Base-by-base conservation (phyloP, 2,888 invertebrate genomes). In the Noctuana brunneofusca region DNA sequence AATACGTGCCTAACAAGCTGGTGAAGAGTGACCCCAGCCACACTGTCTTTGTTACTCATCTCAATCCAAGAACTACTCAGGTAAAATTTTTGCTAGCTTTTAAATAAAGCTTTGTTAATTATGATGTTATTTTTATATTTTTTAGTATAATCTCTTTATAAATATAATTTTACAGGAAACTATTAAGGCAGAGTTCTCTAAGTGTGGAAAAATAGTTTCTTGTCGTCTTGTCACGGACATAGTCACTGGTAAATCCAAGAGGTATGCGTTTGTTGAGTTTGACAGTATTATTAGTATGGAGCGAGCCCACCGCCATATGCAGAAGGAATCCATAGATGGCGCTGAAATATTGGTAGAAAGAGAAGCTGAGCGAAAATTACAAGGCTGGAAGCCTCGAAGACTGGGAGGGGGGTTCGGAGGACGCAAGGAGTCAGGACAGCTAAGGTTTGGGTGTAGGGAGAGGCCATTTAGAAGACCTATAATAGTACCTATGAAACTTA, bases 391-490 rank as follows among this genome's bases (percentile, higher is more conserved):
- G 76, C 97, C 97, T 2, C 92, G 97, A 67, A 86, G 97, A 67
- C 87, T 97, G 5, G 97, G 97, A 3, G 97, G 97, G 14, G 97
- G 97, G 12, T 95, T 97, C 76, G 97, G 97, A 3, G 97, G 97
- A 0, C 93, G 93, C 68, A 97, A 96, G 74, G 96, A 96, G 81
- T 96, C 97, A 0, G 97, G 97, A 0, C 97, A 98, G 78, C 87
- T 97, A 46, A 84, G 97, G 65, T 98, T 97, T 88, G 97, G 97
- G 0, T 95, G 97, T 50, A 92, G 93, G 71, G 95, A 95, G 59
- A 89, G 96, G 71, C 96, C 96, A 0, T 97, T 96, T 77, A 94
- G 89, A 70, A 94, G 92, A 79, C 96, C 96, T 1, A 93, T 86
- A 27, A 48, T 69, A 50, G 27, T 81, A 54, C 63, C 59, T 32